Evolutionary conservation across 2,797 vertebrate genomes (phyloP).

Genomic region (Esox masquinongy): DNA sequence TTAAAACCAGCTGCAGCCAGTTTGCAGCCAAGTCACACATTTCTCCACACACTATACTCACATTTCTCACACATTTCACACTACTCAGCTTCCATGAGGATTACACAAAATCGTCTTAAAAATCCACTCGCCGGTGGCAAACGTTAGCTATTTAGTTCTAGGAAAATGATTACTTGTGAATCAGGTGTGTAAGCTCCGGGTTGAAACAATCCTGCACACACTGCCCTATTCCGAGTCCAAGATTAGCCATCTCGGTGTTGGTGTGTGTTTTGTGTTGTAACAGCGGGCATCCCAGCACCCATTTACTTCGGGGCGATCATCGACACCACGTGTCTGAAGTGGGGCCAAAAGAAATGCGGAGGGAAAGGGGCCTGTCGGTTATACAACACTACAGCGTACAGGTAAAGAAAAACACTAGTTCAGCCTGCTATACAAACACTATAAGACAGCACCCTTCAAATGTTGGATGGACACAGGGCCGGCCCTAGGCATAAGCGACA

Average conservation of each 20-base stretch:
- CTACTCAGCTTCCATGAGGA: neutral
- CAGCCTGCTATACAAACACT: neutral
- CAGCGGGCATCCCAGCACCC: slow-evolving; percentile 77
- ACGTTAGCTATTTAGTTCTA: neutral
- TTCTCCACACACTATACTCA: neutral
- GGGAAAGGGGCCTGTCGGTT: slow-evolving; percentile 85
- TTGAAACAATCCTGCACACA: neutral
- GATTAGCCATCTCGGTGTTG: neutral
- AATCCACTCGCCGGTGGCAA: neutral
- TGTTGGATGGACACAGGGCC: too few species aligned
- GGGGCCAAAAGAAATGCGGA: slow-evolving; percentile 80
- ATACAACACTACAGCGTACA: slow-evolving; percentile 79
- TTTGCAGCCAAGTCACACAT: slow-evolving; percentile 1
- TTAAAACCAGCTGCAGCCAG: neutral
- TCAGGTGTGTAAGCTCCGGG: neutral
- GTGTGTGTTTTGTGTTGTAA: slow-evolving; percentile 22
- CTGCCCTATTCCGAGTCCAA: neutral
- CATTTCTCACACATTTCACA: too few species aligned
- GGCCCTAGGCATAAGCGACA: too few species aligned
- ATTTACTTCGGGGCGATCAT: slow-evolving; percentile 86
- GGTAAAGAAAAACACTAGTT: slow-evolving; percentile 51
- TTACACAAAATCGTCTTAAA: slow-evolving; percentile 1
- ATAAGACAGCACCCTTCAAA: neutral
- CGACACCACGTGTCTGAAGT: slow-evolving; percentile 89
- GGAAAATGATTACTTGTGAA: neutral